Evolutionary conservation across 2,888 invertebrate genomes (phyloP).

Genomic region (Eristalinus sepulchralis): DNA sequence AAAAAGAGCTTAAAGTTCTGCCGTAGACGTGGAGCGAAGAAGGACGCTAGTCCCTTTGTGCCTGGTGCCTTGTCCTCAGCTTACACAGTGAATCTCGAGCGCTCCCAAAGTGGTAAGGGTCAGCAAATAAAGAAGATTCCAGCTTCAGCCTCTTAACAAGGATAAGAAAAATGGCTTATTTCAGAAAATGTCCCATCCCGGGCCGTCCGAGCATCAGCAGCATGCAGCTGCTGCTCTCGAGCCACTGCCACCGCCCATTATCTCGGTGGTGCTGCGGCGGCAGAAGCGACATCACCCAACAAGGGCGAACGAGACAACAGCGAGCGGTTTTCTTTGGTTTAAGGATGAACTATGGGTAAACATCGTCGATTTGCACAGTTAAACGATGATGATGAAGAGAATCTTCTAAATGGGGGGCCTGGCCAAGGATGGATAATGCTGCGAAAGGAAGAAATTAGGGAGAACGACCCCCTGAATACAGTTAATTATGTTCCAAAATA

Average conservation of each 20-base stretch:
- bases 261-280: conserved; percentile 34
- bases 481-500: conserved; percentile 70
- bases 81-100: conserved; percentile 2
- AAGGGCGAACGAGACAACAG: background rate
- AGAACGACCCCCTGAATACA: conserved; percentile 56
- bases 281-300: background rate
- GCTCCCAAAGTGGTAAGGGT: conserved; percentile 50
- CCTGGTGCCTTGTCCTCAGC: conserved; percentile 13
- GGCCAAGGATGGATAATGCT: background rate
- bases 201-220: background rate
- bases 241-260: background rate
- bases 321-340: conserved; percentile 56
- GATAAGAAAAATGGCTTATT: conserved; percentile 70
- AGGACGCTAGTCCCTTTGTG: conserved; percentile 40
- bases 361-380: conserved; percentile 70
- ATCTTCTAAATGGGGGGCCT: conserved; percentile 33
- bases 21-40: conserved; percentile 27
- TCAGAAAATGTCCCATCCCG: conserved; percentile 37
- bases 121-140: conserved; percentile 65
- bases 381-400: conserved; percentile 67
- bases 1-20: conserved; percentile 47
- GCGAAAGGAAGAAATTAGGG: conserved; percentile 64
- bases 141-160: conserved; percentile 64
- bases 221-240: background rate
- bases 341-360: conserved; percentile 68